Conservation (phyloP, 1,140 invertebrate genomes). For the Drosophila sp. region DNA sequence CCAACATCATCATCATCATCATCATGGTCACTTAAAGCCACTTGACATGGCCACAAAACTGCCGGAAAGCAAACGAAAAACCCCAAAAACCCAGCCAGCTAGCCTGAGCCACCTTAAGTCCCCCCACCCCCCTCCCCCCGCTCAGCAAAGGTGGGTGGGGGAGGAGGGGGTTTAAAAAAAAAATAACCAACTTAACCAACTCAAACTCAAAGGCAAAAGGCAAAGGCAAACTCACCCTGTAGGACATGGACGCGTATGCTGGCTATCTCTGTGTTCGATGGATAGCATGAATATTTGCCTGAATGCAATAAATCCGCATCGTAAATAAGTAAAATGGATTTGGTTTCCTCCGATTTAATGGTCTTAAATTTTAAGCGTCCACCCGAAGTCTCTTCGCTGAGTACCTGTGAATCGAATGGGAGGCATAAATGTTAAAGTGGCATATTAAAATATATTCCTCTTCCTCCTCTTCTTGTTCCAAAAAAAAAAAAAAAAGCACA, state of each 20-base stretch:
- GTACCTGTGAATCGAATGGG: conserved; percentile 57
- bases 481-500: too few species aligned
- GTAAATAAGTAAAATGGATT: conserved; percentile 82
- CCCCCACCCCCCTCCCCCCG: background rate
- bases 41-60: conserved; percentile 8
- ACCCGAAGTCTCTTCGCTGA: conserved; percentile 81
- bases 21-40: conserved; percentile 13
- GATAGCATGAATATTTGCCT: conserved; percentile 84
- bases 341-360: conserved; percentile 82
- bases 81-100: background rate
- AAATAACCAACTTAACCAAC: background rate
- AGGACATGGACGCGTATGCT: conserved; percentile 85
- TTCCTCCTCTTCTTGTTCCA: background rate
- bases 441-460: conserved; percentile 50
- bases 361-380: conserved; percentile 83
- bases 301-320: conserved; percentile 83
- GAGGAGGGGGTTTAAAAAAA: too few species aligned
- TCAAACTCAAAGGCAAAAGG: background rate
- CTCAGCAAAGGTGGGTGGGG: background rate
- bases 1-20: background rate
- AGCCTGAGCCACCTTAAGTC: background rate
- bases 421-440: conserved; percentile 24
- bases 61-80: background rate
- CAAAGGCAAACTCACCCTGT: conserved; percentile 71
- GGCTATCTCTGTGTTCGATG: conserved; percentile 84